phyloP scores from a whole-genome alignment of 2,797 vertebrate species.

The Pempheris klunzingeri region DNA sequence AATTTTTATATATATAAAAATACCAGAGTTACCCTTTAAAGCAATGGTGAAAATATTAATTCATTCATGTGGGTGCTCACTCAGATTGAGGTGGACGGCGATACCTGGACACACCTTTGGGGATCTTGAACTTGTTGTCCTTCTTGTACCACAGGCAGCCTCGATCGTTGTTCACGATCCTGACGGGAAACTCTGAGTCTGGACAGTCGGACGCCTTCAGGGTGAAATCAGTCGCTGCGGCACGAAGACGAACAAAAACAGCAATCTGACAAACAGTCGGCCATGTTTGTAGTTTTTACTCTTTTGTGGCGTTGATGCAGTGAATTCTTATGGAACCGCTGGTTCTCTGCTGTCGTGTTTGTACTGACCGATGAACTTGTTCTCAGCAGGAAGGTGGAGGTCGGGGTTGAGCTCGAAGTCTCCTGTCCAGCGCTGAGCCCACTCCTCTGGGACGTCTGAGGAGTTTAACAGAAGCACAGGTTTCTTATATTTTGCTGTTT shows the following conservation, averaged over 20 bases:
- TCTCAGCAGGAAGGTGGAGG: constrained; percentile 93
- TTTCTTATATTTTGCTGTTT: not conserved
- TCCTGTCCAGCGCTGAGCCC: constrained; percentile 88
- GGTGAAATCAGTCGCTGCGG: constrained; percentile 91
- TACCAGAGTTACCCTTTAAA: too few relatives aligned
- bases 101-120: constrained; percentile 88
- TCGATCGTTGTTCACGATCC: constrained; percentile 83
- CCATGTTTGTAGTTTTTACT: not conserved
- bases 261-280: not conserved
- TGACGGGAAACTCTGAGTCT: constrained; percentile 90
- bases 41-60: too few relatives aligned
- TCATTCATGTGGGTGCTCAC: not conserved
- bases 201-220: constrained; percentile 90
- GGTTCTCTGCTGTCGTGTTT: accelerated
- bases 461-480: accelerated
- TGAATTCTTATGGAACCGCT: too few relatives aligned
- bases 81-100: not conserved
- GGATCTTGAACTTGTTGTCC: constrained; percentile 97
- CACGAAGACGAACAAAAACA: accelerated
- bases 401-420: constrained; percentile 89
- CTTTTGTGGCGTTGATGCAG: too few relatives aligned
- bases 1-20: too few relatives aligned
- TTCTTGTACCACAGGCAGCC: constrained; percentile 96
- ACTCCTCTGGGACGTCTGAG: constrained; percentile 88
- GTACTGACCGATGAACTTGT: constrained; percentile 93